Conservation (phyloP, 2,113 vertebrate species). For the Campylomormyrus numenius region DNA sequence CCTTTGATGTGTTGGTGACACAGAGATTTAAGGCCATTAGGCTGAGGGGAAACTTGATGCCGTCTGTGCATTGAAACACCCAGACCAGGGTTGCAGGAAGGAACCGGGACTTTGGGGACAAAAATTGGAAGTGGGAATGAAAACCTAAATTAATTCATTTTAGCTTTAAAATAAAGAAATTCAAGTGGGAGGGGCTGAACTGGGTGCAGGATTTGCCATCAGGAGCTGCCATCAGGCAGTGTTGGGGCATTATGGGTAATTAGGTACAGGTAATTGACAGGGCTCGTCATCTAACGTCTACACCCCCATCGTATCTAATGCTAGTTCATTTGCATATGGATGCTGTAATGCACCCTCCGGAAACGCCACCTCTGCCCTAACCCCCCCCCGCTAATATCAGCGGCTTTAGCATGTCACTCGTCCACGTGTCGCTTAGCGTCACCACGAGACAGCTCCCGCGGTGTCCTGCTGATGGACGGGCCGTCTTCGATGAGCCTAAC, state of each 20-base stretch:
- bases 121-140: not conserved
- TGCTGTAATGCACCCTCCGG: slow-evolving; percentile 30
- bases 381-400: slow-evolving; percentile 34
- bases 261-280: not conserved
- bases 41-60: not conserved
- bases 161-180: not conserved
- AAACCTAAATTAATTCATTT: not conserved
- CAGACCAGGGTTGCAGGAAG: not conserved
- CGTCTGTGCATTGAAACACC: not conserved
- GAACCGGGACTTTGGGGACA: not conserved
- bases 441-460: not conserved
- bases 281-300: not conserved
- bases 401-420: slow-evolving; percentile 31
- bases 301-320: not conserved
- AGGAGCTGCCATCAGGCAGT: not conserved
- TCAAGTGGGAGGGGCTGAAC: not conserved
- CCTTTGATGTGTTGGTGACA: not conserved
- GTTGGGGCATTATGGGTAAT: not conserved
- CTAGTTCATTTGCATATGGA: not conserved
- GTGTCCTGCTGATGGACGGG: slow-evolving; percentile 19
- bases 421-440: not conserved
- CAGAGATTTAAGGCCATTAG: not conserved
- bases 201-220: not conserved
- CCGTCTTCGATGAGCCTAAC: slow-evolving; percentile 37
- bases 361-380: not conserved